phyloP scores from a whole-genome alignment of 2,888 invertebrate genomes.

The Thysanoteuthis rhombus region DNA sequence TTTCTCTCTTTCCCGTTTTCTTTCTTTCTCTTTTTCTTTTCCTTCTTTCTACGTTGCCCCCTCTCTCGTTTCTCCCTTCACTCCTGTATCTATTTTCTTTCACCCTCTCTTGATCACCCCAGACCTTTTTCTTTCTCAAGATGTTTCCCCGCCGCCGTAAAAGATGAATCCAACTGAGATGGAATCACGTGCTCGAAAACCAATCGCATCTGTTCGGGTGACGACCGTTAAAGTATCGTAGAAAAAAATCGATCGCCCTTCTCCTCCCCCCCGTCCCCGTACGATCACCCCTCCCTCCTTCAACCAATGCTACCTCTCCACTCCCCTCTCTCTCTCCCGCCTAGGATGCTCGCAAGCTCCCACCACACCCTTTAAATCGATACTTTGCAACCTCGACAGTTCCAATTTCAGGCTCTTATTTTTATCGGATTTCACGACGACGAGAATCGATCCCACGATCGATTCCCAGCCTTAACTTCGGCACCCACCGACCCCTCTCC shows the following conservation, averaged over 20 bases:
- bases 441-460: background rate
- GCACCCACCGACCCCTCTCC: background rate
- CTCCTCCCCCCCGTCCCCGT: background rate
- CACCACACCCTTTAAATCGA: background rate
- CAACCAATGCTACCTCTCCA: background rate
- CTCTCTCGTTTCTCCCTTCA: background rate
- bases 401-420: background rate
- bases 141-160: background rate
- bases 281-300: background rate
- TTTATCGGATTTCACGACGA: slow-evolving; percentile 12
- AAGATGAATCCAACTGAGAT: background rate
- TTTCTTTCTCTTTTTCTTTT: background rate
- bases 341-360: background rate
- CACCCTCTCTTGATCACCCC: background rate
- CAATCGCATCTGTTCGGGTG: background rate
- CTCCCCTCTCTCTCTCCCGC: background rate
- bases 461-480: background rate
- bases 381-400: slow-evolving; percentile 12
- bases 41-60: background rate
- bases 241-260: background rate
- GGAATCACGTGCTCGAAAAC: slow-evolving; percentile 12
- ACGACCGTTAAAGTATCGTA: background rate
- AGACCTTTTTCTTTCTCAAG: background rate
- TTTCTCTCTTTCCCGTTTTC: background rate
- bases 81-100: background rate